Evolutionary conservation across 2,888 invertebrate genomes (phyloP), one percentile per base, ranked within the genome.

Genomic region (Cosmorhoe ocellata): DNA sequence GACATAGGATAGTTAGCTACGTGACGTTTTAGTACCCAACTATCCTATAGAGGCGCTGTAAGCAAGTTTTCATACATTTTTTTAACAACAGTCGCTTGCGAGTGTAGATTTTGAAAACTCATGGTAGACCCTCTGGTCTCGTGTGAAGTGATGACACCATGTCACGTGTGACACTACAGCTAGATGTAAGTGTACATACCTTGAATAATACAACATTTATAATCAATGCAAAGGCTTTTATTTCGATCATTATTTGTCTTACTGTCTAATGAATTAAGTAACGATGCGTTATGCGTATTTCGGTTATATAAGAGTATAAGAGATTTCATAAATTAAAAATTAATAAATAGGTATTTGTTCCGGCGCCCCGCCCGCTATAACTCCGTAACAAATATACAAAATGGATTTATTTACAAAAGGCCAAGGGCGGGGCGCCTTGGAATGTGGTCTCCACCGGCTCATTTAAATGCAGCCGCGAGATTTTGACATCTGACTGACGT

Each of bases 191-290:
- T 59, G 57, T 46, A 51, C 12, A 48, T 34, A 42, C 11, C 9
- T 42, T 31, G 60, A 69, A 73, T 83, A 81, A 84, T 82, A 84
- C 64, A 52, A 59, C 36, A 51, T 59, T 55, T 71, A 33, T 53
- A 80, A 86, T 88, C 84, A 86, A 85, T 85, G 88, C 89, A 84
- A 79, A 88, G 88, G 86, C 87, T 89, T n/a, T 88, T 88, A 78
- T 81, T 81, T 73, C 58, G 82, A 79, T 77, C 81, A 77, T 69
- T 80, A 79, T 83, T 87, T 84, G 86, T 74, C 85, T 86, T 86
- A 86, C 66, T 65, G 74, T 65, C 83, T 87, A 84, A 77, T 74
- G 43, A 80, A 75, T 87, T 87, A 89, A 89, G 89, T 89, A 89
- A 87, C 87, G 79, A 79, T 84, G 87, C 86, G 79, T 79, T 71